Evolutionary conservation across 1,140 invertebrate genomes (phyloP).

Genomic region (Saccostrea glomerata): DNA sequence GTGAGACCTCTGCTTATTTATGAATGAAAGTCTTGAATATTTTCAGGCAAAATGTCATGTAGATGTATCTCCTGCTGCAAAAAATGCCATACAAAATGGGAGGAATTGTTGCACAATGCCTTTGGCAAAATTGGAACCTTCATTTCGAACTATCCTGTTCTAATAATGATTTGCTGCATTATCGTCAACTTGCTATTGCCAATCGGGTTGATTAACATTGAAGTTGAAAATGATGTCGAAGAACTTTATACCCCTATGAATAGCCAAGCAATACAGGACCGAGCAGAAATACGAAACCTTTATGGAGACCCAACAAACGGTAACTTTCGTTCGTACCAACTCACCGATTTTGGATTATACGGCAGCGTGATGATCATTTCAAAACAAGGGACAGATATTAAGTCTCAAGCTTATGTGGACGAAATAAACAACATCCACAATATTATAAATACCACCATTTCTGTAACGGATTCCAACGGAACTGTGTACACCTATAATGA

Average conservation of each 20-base stretch:
- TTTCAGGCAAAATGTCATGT: background rate
- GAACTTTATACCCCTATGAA: background rate
- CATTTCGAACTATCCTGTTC: too few species aligned
- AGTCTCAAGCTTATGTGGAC: too few species aligned
- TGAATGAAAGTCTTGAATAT: too few species aligned
- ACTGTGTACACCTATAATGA: background rate
- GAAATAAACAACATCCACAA: too few species aligned
- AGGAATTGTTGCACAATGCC: background rate
- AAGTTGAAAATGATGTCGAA: background rate
- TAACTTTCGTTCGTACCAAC: background rate
- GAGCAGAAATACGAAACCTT: background rate
- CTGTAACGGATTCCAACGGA: too few species aligned
- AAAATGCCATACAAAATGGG: background rate
- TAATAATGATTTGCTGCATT: too few species aligned
- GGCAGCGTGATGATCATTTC: background rate
- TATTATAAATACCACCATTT: too few species aligned
- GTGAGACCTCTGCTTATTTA: too few species aligned
- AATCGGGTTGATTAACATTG: too few species aligned
- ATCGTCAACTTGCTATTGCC: too few species aligned
- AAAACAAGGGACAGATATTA: background rate
- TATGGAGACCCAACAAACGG: background rate
- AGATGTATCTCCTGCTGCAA: background rate
- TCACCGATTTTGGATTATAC: background rate
- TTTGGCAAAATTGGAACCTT: background rate
- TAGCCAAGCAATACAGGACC: background rate